Percentiles rank a stretch among this genome's conserved stretches.
Evolutionary conservation across 2,888 invertebrate species (phyloP).

Genomic region (Hybos culiciformis): DNA sequence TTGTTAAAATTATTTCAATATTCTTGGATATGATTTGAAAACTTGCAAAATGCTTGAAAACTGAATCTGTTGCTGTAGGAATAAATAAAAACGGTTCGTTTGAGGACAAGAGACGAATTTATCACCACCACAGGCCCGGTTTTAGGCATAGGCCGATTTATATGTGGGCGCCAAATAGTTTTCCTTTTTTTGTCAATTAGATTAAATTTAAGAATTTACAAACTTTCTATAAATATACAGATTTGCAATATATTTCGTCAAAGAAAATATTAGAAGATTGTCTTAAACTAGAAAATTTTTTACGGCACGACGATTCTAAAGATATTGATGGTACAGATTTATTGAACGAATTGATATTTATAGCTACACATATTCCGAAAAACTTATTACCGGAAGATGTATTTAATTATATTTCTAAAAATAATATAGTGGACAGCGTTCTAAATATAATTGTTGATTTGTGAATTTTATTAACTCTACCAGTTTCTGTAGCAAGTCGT

Average conservation of each 20-base stretch:
- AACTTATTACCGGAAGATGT: background rate
- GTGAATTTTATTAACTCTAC: slow-evolving; percentile 7
- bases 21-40: too few relatives aligned
- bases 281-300: background rate
- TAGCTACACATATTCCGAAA: background rate
- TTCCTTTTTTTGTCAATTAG: too few relatives aligned
- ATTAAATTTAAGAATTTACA: too few relatives aligned
- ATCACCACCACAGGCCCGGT: too few relatives aligned
- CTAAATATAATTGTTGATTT: slow-evolving; percentile 3
- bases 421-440: background rate
- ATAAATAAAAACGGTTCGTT: too few relatives aligned
- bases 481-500: slow-evolving; percentile 5
- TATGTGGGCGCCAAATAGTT: too few relatives aligned
- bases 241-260: background rate
- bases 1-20: too few relatives aligned
- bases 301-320: background rate
- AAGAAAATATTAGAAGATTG: background rate
- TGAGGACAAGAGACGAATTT: too few relatives aligned
- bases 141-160: too few relatives aligned
- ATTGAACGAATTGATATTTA: background rate
- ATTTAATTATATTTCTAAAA: background rate
- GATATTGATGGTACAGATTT: background rate
- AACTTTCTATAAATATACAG: too few relatives aligned
- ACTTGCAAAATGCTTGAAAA: too few relatives aligned
- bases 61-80: too few relatives aligned